Evolutionary conservation across 2,797 vertebrate genomes (phyloP), one percentile per base, ranked within the genome.

Genomic region (Glossophaga mutica): DNA sequence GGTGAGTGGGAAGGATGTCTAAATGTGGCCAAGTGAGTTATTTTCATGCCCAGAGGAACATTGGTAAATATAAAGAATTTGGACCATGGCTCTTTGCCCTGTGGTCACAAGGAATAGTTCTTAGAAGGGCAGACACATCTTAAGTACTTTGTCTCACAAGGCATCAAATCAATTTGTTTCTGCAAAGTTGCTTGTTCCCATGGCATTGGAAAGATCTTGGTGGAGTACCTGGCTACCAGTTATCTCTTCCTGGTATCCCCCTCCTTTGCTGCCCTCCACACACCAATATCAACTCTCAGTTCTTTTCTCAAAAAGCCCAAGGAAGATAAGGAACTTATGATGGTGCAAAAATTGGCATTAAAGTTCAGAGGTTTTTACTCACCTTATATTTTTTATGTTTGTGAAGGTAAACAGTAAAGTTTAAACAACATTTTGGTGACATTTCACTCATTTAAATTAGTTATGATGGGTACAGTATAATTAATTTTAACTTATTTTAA

Each of bases 141-240:
- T 29, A 89, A 95, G 65, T 62, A 39, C 16, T 26, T 93, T 76
- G 65, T 79, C 22, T 83, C 57, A 48, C 90, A 95, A 73, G 59
- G 46, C 57, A 74, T 93, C 55, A 78, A 16, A 46, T 90, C n/a
- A 18, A 14, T 37, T 92, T 94, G 11, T 90, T 92, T 93, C 94
- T 90, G 65, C 37, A 71, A 88, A 90, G 57, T 82, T 1, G 16
- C 50, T 16, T 48, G 8, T 71, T 91, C n/a, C 26, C 22, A 5
- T 44, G 48, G 15, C 46, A 79, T 46, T 42, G 12, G 26, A 74
- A 90, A 34, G 65, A 46, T 52, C 37, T 19, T 15, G 42, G n/a
- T 14, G 52, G 59, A 86, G 42, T 46, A 50, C 39, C 5, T 32
- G 86, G 29, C 8, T 62, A 34, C 9, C 2, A 26, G 29, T 3